Base-by-base conservation (phyloP, 1,140 invertebrate genomes). In the Rhyacophila brunnea region DNA sequence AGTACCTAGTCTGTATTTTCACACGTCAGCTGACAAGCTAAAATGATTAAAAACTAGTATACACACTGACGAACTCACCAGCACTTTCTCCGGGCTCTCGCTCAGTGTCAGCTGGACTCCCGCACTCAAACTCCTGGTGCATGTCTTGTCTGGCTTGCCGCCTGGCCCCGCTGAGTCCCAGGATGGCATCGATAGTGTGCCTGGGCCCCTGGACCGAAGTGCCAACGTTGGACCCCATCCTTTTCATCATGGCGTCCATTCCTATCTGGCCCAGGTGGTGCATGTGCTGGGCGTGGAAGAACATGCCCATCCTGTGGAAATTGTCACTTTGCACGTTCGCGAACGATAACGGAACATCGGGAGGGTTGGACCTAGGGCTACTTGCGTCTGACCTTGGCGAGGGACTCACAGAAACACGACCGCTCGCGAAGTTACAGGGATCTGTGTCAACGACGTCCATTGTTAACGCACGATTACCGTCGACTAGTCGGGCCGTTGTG, bases 161-260 rank as follows among this genome's bases (percentile, higher is more conserved):
- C 42, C 58, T 60, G 40, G 47, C 36, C 3, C 63, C 63, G 35
- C 58, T 65, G n/a, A 77, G 66, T 55, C 74, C 74, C 14, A 77
- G 64, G 23, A 77, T 77, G 51, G 75, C 73, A 55, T 77, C 74
- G 18, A 77, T 77, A 18, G 74, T 77, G 49, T 77, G 74, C 56
- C 74, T 60, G 2, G 74, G 74, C 17, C 74, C 73, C 40, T 58
- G 58, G 28, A 57, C 58, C 1, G 62, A 34, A 28, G 32, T 60
- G 4, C 42, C 47, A 28, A 14, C 35, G 43, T 15, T 45, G 5
- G 42, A 36, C 9, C 40, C 23, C 43, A 65, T 56, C 46, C 63
- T 38, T 45, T 65, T 65, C 54, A 65, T 58, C 38, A 61, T 55
- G 3, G 23, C 23, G 35, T 65, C 63, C 6, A 61, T 28, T 2